phyloP scores from a whole-genome alignment of 2,797 vertebrate genomes.

The Rhynchotus rufescens region DNA sequence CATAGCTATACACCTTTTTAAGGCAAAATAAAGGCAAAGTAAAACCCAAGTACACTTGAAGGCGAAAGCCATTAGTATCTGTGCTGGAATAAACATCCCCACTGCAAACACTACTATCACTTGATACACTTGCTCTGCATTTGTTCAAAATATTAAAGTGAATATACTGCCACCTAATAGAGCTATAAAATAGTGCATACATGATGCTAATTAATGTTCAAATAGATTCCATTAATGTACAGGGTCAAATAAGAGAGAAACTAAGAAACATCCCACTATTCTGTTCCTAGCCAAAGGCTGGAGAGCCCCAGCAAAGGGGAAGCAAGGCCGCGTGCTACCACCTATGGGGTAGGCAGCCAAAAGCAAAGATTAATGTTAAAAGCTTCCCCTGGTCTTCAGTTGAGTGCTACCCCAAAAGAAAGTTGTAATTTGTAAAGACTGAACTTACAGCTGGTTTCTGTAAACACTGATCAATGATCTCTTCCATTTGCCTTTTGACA shows the following conservation, averaged over 20 bases:
- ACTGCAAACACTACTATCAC: not conserved
- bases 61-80: not conserved
- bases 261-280: rapidly evolving
- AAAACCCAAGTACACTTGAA: not conserved
- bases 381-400: not conserved
- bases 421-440: not conserved
- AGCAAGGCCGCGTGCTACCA: not conserved
- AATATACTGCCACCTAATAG: not conserved
- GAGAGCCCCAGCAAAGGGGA: not conserved
- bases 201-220: not conserved
- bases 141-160: not conserved
- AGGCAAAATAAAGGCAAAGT: not conserved
- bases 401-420: not conserved
- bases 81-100: not conserved
- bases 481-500: constrained; percentile 96
- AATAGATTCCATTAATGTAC: not conserved
- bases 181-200: not conserved
- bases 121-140: not conserved
- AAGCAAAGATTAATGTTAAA: not conserved
- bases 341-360: not conserved
- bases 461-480: constrained; percentile 90
- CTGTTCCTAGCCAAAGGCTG: not conserved
- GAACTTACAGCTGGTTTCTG: constrained; percentile 94
- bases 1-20: not conserved
- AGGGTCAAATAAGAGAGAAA: not conserved